Evolutionary conservation across 1,140 invertebrate genomes (phyloP).

Genomic region (Trichonephila inaurata): DNA sequence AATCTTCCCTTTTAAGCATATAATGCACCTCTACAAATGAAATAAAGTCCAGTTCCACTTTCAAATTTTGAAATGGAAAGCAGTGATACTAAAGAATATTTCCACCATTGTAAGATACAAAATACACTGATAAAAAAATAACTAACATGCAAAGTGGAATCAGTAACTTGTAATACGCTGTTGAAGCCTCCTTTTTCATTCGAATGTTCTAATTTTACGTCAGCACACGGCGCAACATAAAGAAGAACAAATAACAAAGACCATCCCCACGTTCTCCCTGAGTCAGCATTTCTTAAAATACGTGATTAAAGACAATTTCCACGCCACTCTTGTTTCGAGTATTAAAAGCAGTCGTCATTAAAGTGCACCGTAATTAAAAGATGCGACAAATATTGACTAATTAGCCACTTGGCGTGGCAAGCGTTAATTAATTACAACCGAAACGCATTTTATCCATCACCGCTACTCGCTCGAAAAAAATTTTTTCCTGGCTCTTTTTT

Average conservation of each 20-base stretch:
- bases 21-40: no score
- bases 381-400: constrained; percentile 71
- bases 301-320: constrained; percentile 68
- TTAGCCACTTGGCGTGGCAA: constrained; percentile 68
- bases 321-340: constrained; percentile 16
- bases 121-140: not conserved
- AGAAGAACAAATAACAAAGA: not conserved
- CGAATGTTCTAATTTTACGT: not conserved
- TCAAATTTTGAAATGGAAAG: not conserved
- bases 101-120: not conserved
- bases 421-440: constrained; percentile 71
- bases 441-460: constrained; percentile 36
- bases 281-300: constrained; percentile 50
- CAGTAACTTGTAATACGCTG: not conserved
- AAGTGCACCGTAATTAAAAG: constrained; percentile 61
- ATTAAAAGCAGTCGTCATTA: constrained; percentile 54
- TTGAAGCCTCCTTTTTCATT: constrained; percentile 12
- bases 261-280: not conserved
- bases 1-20: no score
- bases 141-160: not conserved
- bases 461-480: not conserved
- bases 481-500: not conserved
- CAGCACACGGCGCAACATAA: not conserved
- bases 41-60: not conserved
- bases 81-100: not conserved